Conservation (phyloP, 2,797 vertebrate genomes). For the Synanceia verrucosa region DNA sequence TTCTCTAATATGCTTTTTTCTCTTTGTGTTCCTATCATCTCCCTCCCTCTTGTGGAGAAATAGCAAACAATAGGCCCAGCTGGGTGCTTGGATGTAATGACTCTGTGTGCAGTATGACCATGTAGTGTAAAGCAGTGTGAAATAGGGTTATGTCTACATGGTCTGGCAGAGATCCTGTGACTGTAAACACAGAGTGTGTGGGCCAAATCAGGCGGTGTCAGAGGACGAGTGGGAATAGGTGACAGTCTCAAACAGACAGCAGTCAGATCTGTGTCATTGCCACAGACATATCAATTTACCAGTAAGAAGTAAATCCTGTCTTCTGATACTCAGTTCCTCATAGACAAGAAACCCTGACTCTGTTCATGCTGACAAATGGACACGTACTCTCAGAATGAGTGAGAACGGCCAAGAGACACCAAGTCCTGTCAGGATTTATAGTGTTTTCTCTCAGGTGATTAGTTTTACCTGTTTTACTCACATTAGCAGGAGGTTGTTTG, state of each 20-base stretch:
- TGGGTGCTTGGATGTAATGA: slow-evolving; percentile 37
- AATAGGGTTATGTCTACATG: not conserved
- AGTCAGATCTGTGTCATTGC: slow-evolving; percentile 60
- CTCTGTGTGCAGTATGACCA: slow-evolving; percentile 6
- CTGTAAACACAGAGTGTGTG: slow-evolving; percentile 11
- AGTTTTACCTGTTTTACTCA: not conserved
- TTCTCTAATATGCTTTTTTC: not conserved
- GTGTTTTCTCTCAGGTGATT: not conserved
- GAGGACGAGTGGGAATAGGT: slow-evolving; percentile 13
- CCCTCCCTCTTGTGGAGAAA: not conserved
- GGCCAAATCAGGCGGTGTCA: slow-evolving; percentile 13
- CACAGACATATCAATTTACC: slow-evolving; percentile 68
- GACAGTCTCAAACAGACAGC: slow-evolving; percentile 65
- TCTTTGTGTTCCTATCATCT: not conserved
- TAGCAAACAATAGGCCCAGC: slow-evolving; percentile 40
- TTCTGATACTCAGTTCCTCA: slow-evolving; percentile 56
- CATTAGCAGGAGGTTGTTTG: not conserved
- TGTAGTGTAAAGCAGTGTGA: not conserved
- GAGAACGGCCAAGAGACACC: not conserved
- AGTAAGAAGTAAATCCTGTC: slow-evolving; percentile 68
- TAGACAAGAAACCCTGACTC: slow-evolving; percentile 10
- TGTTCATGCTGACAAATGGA: slow-evolving; percentile 37
- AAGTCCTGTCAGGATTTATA: not conserved
- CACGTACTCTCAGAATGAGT: not conserved
- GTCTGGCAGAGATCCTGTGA: slow-evolving; percentile 19